Evolutionary conservation across 2,888 invertebrate genomes (phyloP).

Genomic region (Melangyna quadrimaculata): DNA sequence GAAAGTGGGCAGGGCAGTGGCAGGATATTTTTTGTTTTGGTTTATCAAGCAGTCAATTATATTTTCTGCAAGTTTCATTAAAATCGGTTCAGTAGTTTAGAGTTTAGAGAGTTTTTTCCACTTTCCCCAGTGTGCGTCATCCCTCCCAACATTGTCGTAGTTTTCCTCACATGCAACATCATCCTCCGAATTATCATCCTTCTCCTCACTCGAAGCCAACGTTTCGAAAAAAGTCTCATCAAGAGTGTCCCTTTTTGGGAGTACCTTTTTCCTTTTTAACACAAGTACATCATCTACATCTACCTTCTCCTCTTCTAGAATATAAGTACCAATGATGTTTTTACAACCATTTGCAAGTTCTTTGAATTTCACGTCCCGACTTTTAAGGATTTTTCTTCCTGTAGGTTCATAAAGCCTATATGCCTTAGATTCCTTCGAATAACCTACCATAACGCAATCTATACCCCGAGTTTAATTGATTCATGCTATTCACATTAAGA

Average conservation of each 20-base stretch:
- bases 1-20: too few species aligned
- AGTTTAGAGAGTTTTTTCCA: too few species aligned
- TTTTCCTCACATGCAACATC: too few species aligned
- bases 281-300: not conserved
- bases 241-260: not conserved
- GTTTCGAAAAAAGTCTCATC: not conserved
- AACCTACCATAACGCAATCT: not conserved
- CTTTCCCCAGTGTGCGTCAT: too few species aligned
- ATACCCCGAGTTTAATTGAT: not conserved
- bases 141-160: too few species aligned
- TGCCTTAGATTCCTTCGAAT: conserved; percentile 11
- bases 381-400: conserved; percentile 1
- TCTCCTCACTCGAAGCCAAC: not conserved
- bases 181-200: not conserved
- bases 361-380: not conserved
- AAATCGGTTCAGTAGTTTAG: too few species aligned
- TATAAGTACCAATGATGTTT: not conserved
- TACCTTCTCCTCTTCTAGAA: not conserved
- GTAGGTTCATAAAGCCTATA: not conserved
- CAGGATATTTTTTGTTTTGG: too few species aligned
- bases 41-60: too few species aligned
- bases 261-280: not conserved
- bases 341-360: not conserved
- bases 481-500: not conserved
- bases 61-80: too few species aligned